Evolutionary conservation across 2,888 invertebrate genomes (phyloP).

Genomic region (Eupeodes luniger): DNA sequence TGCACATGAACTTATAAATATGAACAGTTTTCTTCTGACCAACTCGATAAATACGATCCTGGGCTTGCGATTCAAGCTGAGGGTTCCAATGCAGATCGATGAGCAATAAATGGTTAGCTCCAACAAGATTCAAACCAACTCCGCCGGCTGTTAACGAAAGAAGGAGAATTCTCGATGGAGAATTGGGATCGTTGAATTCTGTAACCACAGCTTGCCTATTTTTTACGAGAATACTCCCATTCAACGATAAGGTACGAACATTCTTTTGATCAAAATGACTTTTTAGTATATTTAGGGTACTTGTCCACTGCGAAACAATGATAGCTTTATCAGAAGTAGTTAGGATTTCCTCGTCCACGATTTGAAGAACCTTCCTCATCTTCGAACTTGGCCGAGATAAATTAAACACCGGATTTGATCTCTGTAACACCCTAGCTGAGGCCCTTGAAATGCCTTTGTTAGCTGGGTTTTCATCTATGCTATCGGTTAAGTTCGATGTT

Average conservation of each 20-base stretch:
- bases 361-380: constrained; percentile 86
- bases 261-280: constrained; percentile 86
- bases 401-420: constrained; percentile 90
- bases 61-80: constrained; percentile 96
- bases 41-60: constrained; percentile 96
- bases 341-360: constrained; percentile 86
- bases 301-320: constrained; percentile 97
- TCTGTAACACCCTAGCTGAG: constrained; percentile 87
- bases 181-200: constrained; percentile 88
- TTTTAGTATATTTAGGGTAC: constrained; percentile 90
- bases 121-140: constrained; percentile 96
- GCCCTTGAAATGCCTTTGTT: constrained; percentile 86
- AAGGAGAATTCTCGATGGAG: constrained; percentile 88
- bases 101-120: constrained; percentile 95
- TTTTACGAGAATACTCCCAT: constrained; percentile 90
- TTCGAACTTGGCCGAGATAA: constrained; percentile 87
- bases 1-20: constrained; percentile 93
- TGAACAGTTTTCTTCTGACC: constrained; percentile 93
- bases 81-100: constrained; percentile 99
- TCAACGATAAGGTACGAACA: constrained; percentile 88
- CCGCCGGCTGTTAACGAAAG: constrained; percentile 97
- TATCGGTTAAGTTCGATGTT: constrained; percentile 23
- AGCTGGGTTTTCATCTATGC: constrained; percentile 77
- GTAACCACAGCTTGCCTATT: constrained; percentile 89
- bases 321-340: constrained; percentile 88